Evolutionary conservation across 2,888 invertebrate species (phyloP), one percentile per base, ranked within the genome.

Genomic region (Oxyteleia sp.): DNA sequence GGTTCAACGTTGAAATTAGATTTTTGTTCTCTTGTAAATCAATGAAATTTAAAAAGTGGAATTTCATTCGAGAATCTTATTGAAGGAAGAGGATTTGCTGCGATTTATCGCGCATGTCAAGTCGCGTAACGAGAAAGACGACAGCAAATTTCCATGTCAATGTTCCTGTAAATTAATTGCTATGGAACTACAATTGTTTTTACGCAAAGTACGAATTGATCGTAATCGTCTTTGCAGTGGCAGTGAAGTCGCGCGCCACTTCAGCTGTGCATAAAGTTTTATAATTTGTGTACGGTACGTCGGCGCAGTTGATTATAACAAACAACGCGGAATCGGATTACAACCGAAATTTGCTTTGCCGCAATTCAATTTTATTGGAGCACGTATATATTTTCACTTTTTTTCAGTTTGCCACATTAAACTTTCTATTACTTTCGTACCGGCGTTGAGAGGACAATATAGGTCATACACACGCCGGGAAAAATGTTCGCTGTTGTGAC

Each of bases 291-390:
- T 47, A 18, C 47, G 63, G 29, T 63, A 35, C 20, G 47, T 35
- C 26, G 20, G 35, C 11, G 53, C 41, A 53, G 16, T 53, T 53
- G 66, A 68, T 68, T 53, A 68, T 29, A 64, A 51, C 49, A 51
- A 64, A 15, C 38, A 51, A 43, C 15, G 20, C 49, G 45, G 5
- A 66, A 51, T 68, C 43, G 41, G 23, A 68, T 43, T 13, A 43
- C 43, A 23, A 15, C 38, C 64, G 26, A 66, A 66, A 66, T 66
- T 66, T 38, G 51, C 8, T 66, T 38, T n/a, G 20, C 51, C 13
- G 23, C 51, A 51, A 38, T 66, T 66, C 51, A 51, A 66, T 66
- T 66, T 66, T 23, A 66, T 66, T 51, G 35, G 38, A 51, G 51
- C 26, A 18, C 26, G 23, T 29, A 63, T 63, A 47, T 18, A 63